Evolutionary conservation across 1,140 invertebrate species (phyloP), one percentile per base, ranked within the genome.

Genomic region (Cotesia vestalis): DNA sequence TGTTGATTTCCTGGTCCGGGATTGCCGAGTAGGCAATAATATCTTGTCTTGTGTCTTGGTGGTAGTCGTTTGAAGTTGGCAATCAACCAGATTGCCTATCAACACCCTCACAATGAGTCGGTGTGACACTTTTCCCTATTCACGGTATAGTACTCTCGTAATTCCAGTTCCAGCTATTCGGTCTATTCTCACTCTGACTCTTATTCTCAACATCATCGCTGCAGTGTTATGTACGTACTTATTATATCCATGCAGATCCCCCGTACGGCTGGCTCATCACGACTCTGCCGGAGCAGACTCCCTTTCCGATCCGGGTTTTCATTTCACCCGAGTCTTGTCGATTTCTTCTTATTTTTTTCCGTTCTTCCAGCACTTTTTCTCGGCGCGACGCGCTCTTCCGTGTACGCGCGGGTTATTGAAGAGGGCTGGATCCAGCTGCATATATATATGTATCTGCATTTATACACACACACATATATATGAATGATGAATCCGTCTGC

Each of bases 1-100:
- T 60, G n/a, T 59, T 68, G 3, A 5, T 4, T 17, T 59, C 8
- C 20, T 34, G 57, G 36, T 17, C 4, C 34, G 17, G 53, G 38
- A 36, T 59, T 53, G 38, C 5, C 53, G 12, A 52, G 64, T 51
- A 62, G 62, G 27, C 27, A 27, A 27, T 27, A 27, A 27, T 27
- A 27, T 27, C 27, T 27, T 27, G 27, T 27, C 27, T 27, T 27
- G 51, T 55, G 59, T 34, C 68, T 64, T 75, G 78, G 77, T 78
- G 77, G 78, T 80, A 78, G 77, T 69, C 77, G 80, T 85, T 86
- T 85, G 83, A 85, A 84, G 82, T 82, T 80, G 78, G 85, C 83
- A 87, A 87, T 87, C 85, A 86, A 80, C 78, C 82, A 82, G 82
- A 86, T 87, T 86, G 82, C 84, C 84, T 85, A 86, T 86, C 84